Percentiles rank a stretch among this genome's conserved stretches.
Evolutionary conservation across 2,888 invertebrate species (phyloP).

Genomic region (Parnassius smintheus): DNA sequence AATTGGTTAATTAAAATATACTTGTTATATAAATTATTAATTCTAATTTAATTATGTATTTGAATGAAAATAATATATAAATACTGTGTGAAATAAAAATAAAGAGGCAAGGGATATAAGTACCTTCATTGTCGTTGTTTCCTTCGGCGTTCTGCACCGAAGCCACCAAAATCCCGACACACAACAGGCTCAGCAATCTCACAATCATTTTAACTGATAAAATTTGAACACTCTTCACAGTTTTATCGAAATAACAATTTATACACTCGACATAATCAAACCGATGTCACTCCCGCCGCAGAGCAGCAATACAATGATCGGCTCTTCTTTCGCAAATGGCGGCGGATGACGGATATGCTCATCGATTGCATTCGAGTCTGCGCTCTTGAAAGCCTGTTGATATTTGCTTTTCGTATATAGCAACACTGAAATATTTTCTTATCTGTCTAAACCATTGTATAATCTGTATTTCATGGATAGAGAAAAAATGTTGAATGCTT

Average conservation of each 20-base stretch:
- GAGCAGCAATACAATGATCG: constrained; percentile 71
- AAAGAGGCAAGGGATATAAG: constrained; percentile 34
- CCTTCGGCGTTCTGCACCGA: constrained; percentile 67
- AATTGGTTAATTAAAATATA: too few species aligned
- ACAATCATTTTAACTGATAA: constrained; percentile 77
- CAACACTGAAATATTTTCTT: constrained; percentile 18
- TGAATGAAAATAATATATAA: too few species aligned
- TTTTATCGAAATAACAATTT: constrained; percentile 66
- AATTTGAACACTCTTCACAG: constrained; percentile 70
- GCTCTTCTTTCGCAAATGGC: constrained; percentile 78
- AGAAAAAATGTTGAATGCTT: too few species aligned
- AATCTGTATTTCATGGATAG: too few species aligned
- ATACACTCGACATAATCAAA: constrained; percentile 71
- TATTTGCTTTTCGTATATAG: constrained; percentile 31
- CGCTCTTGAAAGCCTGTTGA: constrained; percentile 53
- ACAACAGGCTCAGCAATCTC: constrained; percentile 76
- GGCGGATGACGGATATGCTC: constrained; percentile 79
- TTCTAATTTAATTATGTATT: too few species aligned
- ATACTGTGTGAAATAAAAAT: constrained; percentile 32
- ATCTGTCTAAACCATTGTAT: neutral
- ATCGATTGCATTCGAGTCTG: constrained; percentile 72
- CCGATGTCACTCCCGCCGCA: constrained; percentile 74
- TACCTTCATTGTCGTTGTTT: constrained; percentile 80
- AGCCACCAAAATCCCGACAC: constrained; percentile 75
- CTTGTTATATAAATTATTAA: too few species aligned